Conservation (phyloP, 2,113 vertebrate species). For the Gymnobelideus leadbeateri region DNA sequence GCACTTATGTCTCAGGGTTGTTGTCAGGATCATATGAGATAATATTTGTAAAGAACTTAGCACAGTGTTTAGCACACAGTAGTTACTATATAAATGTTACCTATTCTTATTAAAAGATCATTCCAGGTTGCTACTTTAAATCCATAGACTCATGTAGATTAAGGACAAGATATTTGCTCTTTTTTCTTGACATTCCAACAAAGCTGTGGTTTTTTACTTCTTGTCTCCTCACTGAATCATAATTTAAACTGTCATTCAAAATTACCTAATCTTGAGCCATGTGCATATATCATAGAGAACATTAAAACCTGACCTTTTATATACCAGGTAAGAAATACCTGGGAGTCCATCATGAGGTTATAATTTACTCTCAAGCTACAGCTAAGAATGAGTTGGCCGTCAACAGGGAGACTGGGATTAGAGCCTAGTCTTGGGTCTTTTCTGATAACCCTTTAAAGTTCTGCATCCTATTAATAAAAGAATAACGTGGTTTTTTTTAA, state of each 20-base stretch:
- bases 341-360: conserved; percentile 81
- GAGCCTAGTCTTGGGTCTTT: conserved; percentile 41
- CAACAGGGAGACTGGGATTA: conserved; percentile 66
- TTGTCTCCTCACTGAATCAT: conserved; percentile 77
- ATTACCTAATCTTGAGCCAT: conserved; percentile 80
- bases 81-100: background rate
- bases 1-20: no score
- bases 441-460: conserved; percentile 52
- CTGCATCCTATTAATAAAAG: conserved; percentile 39
- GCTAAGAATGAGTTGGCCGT: conserved; percentile 77
- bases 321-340: conserved; percentile 84
- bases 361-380: conserved; percentile 81
- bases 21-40: background rate
- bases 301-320: conserved; percentile 86
- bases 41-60: background rate
- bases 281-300: conserved; percentile 83
- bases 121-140: conserved; percentile 33
- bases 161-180: conserved; percentile 7
- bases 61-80: background rate
- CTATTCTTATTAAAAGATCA: conserved; percentile 26
- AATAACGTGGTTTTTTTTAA: background rate
- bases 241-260: conserved; percentile 85
- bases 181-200: conserved; percentile 53
- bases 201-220: conserved; percentile 81
- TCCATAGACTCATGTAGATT: conserved; percentile 15